Evolutionary conservation across 2,113 vertebrate genomes (phyloP).

Genomic region (Seriola quinqueradiata): DNA sequence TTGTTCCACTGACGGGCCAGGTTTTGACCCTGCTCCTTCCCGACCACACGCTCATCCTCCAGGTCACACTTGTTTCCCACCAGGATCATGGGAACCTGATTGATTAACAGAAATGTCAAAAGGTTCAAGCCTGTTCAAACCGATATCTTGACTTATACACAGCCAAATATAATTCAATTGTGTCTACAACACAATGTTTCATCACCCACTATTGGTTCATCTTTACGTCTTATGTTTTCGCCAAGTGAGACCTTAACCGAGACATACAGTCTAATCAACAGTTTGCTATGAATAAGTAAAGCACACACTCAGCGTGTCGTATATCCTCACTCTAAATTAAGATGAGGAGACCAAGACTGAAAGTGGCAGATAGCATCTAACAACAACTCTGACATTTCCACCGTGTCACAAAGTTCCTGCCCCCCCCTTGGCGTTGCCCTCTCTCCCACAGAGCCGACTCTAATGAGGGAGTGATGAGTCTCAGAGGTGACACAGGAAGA

Average conservation of each 20-base stretch:
- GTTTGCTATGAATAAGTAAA: conserved; percentile 58
- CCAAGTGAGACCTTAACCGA: neutral
- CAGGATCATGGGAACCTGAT: conserved; percentile 98
- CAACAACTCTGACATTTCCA: conserved; percentile 69
- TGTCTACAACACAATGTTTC: neutral
- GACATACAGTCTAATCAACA: neutral
- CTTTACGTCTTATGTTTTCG: neutral
- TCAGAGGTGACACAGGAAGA: conserved; percentile 34
- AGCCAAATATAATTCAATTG: neutral
- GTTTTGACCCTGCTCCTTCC: conserved; percentile 98
- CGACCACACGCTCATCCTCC: conserved; percentile 98
- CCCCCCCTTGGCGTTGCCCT: conserved; percentile 28
- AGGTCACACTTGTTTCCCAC: conserved; percentile 99
- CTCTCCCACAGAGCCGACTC: conserved; percentile 44
- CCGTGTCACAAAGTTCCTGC: conserved; percentile 43
- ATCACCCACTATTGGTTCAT: neutral
- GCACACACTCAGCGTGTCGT: conserved; percentile 23
- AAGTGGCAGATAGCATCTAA: conserved; percentile 37
- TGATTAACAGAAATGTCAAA: neutral
- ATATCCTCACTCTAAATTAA: conserved; percentile 35
- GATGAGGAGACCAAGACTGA: conserved; percentile 21
- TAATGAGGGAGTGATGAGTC: conserved; percentile 52
- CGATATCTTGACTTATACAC: neutral
- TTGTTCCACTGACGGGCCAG: conserved; percentile 99
- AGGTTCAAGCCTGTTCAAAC: neutral